A percentile compares a stretch with the other conserved stretches of the same genome.
Conservation (phyloP, 2,888 invertebrate genomes). For the Parasteatoda lunata region DNA sequence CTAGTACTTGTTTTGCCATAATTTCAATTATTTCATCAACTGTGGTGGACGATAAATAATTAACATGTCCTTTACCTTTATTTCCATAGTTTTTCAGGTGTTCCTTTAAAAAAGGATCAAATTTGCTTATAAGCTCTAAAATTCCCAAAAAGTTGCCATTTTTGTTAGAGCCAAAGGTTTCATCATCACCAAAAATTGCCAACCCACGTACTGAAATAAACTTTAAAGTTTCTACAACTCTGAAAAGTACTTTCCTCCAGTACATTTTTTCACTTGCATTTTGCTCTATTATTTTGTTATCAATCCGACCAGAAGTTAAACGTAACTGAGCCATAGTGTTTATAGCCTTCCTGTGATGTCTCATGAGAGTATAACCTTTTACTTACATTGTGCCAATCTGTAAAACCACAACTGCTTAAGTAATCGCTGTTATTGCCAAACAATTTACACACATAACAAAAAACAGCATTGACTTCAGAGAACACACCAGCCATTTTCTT, state of each 20-base stretch:
- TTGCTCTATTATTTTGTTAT: neutral
- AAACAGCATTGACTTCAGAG: too few relatives aligned
- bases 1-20: neutral
- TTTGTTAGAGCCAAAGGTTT: constrained; percentile 4
- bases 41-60: constrained; percentile 46
- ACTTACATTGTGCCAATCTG: too few relatives aligned
- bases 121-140: constrained; percentile 71
- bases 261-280: constrained; percentile 2
- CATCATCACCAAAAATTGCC: neutral
- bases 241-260: neutral
- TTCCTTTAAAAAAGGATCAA: constrained; percentile 72
- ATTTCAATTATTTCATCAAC: neutral
- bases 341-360: too few relatives aligned
- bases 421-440: too few relatives aligned
- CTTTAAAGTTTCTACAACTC: neutral
- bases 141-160: constrained; percentile 13
- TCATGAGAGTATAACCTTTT: too few relatives aligned
- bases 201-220: neutral
- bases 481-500: too few relatives aligned
- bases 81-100: constrained; percentile 70
- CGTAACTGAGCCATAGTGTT: too few relatives aligned
- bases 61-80: constrained; percentile 29
- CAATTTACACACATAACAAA: too few relatives aligned
- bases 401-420: too few relatives aligned
- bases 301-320: too few relatives aligned